Base-by-base conservation (phyloP, 92 coral and sea anemone species). In the Plumapathes pennacea region DNA sequence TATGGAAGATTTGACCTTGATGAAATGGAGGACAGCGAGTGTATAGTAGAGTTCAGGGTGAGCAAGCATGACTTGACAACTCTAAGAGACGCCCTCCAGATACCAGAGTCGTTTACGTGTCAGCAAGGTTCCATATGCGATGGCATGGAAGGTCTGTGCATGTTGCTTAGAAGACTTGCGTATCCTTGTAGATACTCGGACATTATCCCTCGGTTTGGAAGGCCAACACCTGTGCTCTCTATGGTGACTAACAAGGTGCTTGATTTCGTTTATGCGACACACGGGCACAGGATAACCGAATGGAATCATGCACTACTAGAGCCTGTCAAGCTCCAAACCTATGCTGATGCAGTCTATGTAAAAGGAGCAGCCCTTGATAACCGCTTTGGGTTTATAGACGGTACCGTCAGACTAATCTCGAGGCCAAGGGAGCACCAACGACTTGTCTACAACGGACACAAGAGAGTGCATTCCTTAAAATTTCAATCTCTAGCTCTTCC, bases 211-310 rank as follows among this genome's bases (percentile, higher is more conserved):
- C 46, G 56, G 38, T 71, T 71, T 60, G 78, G 78, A 20, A 32
- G 61, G 24, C 71, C 78, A 1, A 54, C 52, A 8, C 68, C 76
- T 25, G 78, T 58, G 57, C 57, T 58, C 17, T n/a, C n/a, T n/a
- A n/a, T n/a, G n/a, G n/a, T n/a, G n/a, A n/a, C n/a, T n/a, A n/a
- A n/a, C n/a, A 32, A 46, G 24, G 54, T 59, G 31, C 67, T 59
- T 22, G 67, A 59, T 11, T 40, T 38, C 24, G 1, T 41, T 59
- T 41, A 13, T 25, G 52, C 39, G 1, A 59, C 67, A 59, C 67
- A 31, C 46, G 13, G 54, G n/a, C 67, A 41, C 67, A 59, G 19
- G 17, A 19, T 59, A 59, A 38, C 38, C 7, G 54, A 38, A 5
- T 59, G 67, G 54, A 59, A 59, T 59, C 54, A 42, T 26, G 67